phyloP scores from a whole-genome alignment of 2,888 invertebrate species.

The Oeneis ivallda region DNA sequence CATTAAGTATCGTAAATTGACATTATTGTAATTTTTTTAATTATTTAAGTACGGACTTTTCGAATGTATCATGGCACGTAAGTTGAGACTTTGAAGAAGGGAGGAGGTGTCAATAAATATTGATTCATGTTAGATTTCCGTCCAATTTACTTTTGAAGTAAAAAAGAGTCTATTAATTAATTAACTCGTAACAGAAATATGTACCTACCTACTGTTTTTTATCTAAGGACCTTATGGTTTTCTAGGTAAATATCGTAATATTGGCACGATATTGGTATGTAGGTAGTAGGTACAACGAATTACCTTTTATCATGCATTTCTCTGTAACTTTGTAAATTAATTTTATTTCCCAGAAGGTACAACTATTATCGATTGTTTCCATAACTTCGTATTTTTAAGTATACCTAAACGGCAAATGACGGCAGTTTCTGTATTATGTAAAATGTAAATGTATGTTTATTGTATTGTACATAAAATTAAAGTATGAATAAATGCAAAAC shows the following conservation, averaged over 20 bases:
- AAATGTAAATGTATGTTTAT: neutral
- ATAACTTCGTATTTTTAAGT: neutral
- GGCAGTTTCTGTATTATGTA: neutral
- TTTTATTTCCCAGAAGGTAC: neutral
- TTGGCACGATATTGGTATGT: no score
- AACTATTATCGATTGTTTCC: neutral
- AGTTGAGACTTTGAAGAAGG: neutral
- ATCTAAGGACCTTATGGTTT: no score
- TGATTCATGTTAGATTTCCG: conserved; percentile 15
- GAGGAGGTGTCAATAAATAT: neutral
- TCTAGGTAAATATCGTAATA: no score
- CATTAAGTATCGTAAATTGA: no score
- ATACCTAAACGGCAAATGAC: neutral
- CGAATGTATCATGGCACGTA: no score
- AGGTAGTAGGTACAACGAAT: no score
- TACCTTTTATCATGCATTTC: neutral
- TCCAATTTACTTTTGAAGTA: conserved; percentile 9
- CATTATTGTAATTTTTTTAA: no score
- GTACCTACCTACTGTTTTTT: no score
- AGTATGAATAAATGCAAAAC: conserved; percentile 1
- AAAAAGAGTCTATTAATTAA: neutral
- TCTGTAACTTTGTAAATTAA: neutral
- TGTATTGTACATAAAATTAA: conserved; percentile 3
- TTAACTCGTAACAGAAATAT: neutral
- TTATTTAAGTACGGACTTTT: no score